Conservation (phyloP, 2,888 invertebrate genomes). For the Yponomeuta plumbellus region DNA sequence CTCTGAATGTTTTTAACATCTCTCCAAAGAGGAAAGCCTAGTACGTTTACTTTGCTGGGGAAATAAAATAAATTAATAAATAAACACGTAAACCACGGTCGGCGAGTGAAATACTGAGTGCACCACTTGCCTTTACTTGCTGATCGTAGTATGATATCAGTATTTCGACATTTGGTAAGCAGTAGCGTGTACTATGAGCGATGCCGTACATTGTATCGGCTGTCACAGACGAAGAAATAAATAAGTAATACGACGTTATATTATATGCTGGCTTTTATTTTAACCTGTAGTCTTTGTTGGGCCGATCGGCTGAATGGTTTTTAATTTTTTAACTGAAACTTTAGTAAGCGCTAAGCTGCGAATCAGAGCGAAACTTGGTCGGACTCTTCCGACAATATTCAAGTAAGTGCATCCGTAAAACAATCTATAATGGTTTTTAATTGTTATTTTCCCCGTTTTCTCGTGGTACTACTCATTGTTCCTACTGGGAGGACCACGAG, state of each 20-base stretch:
- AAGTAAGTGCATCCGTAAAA: too few species aligned
- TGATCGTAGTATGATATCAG: slow-evolving; percentile 51
- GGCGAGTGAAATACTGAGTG: neutral
- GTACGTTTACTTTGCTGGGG: neutral
- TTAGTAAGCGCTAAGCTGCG: too few species aligned
- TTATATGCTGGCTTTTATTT: slow-evolving; percentile 42
- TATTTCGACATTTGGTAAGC: slow-evolving; percentile 72
- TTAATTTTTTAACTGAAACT: too few species aligned
- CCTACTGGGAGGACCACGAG: too few species aligned
- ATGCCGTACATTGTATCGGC: slow-evolving; percentile 63
- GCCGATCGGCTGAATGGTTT: too few species aligned
- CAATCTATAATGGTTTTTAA: too few species aligned
- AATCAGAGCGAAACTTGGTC: too few species aligned
- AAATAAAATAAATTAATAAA: neutral
- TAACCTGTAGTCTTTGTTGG: too few species aligned
- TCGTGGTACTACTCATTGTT: too few species aligned
- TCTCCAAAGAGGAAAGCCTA: slow-evolving; percentile 1
- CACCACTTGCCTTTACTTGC: neutral
- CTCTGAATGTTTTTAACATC: neutral
- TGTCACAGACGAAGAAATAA: slow-evolving; percentile 57
- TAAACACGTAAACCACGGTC: neutral
- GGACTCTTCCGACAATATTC: too few species aligned
- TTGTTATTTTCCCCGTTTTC: too few species aligned
- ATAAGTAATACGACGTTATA: slow-evolving; percentile 74
- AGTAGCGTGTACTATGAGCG: slow-evolving; percentile 67